phyloP scores from a whole-genome alignment of 2,113 vertebrate species.

The Xiphophorus couchianus region DNA sequence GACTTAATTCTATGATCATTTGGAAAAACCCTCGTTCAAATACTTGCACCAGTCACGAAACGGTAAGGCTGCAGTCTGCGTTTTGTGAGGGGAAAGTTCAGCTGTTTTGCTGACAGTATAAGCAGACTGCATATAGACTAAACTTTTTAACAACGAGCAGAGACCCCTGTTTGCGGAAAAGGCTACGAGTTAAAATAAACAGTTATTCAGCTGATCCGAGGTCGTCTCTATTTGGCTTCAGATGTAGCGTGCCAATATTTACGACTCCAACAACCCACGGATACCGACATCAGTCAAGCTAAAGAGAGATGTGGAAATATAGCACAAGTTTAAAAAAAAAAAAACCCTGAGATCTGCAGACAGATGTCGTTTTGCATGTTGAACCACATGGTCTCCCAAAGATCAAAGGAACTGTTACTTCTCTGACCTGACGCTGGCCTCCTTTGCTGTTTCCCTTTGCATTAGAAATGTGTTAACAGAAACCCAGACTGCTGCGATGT shows the following conservation, averaged over 20 bases:
- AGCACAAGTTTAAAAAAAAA: slow-evolving; percentile 9
- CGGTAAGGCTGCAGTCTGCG: slow-evolving; percentile 25
- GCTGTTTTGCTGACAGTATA: slow-evolving; percentile 55
- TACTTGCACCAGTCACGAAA: background rate
- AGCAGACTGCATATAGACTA: slow-evolving; percentile 63
- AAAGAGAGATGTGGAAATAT: slow-evolving; percentile 42
- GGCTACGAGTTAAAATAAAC: slow-evolving; percentile 67
- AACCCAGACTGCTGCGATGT: slow-evolving; percentile 21
- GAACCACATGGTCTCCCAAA: slow-evolving; percentile 17
- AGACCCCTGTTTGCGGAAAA: slow-evolving; percentile 50
- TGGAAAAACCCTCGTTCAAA: background rate
- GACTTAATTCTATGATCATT: background rate
- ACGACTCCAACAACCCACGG: slow-evolving; percentile 3
- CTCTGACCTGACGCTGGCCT: slow-evolving; percentile 7
- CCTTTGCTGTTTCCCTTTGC: slow-evolving; percentile 2
- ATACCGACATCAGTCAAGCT: slow-evolving; percentile 36
- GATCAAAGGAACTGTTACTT: slow-evolving; percentile 50
- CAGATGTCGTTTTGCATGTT: slow-evolving; percentile 41
- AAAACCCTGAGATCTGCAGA: slow-evolving; percentile 29
- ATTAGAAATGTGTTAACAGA: slow-evolving; percentile 16
- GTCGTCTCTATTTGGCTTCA: slow-evolving; percentile 29
- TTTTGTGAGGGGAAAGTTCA: background rate
- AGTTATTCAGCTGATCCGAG: slow-evolving; percentile 46
- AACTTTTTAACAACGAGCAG: slow-evolving; percentile 59
- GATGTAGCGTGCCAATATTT: slow-evolving; percentile 12